phyloP scores from a whole-genome alignment of 2,113 vertebrate species.

The Oxyura jamaicensis region DNA sequence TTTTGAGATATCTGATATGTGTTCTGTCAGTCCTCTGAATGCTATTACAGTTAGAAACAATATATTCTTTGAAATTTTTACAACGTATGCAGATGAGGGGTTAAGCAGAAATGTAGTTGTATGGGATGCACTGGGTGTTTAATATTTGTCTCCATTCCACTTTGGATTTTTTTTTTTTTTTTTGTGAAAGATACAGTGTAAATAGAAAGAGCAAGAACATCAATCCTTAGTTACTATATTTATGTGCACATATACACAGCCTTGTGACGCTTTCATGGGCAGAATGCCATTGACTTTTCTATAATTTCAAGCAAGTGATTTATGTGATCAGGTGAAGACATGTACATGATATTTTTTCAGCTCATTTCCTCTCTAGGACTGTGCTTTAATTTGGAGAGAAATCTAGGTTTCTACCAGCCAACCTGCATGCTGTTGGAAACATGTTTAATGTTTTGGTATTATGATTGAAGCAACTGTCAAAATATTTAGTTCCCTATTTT shows the following conservation, averaged over 20 bases:
- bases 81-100: fast-evolving
- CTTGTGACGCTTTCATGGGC: neutral
- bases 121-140: neutral
- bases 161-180: neutral
- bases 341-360: slow-evolving; percentile 27
- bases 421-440: neutral
- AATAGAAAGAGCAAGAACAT: neutral
- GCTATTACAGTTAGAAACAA: neutral
- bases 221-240: slow-evolving; percentile 25
- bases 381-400: neutral
- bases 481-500: neutral
- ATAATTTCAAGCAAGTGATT: slow-evolving; percentile 25
- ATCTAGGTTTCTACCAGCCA: neutral
- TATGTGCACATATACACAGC: neutral
- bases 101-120: neutral
- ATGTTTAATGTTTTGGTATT: neutral
- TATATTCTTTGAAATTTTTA: neutral
- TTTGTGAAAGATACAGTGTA: neutral
- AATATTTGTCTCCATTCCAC: neutral
- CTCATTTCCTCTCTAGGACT: slow-evolving; percentile 38
- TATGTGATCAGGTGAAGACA: slow-evolving; percentile 58
- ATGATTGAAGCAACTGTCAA: neutral
- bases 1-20: neutral
- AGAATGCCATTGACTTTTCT: slow-evolving; percentile 43
- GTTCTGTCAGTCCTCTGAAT: neutral